These are phyloP conservation scores for Nematolebias whitei DNA, from an alignment of 2,113 vertebrate genomes.

Conservation along the genomic window DNA sequence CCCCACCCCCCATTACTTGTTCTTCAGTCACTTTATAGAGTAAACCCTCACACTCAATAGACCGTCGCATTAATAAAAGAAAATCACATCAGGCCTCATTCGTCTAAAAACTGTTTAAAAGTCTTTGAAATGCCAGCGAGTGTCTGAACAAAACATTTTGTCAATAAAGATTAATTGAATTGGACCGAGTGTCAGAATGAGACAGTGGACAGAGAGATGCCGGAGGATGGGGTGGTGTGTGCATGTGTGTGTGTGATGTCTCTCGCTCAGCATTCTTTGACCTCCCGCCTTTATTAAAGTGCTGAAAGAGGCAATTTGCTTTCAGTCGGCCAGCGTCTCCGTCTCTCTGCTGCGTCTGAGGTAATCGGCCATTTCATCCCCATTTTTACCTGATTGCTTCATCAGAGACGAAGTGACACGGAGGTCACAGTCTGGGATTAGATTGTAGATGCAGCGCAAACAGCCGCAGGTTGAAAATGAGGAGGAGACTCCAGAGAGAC, in stretches of 20 bases:
- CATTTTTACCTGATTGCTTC: slow-evolving; percentile 70
- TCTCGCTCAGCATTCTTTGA: slow-evolving; percentile 44
- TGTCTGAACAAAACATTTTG: slow-evolving; percentile 34
- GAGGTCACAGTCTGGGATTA: slow-evolving; percentile 34
- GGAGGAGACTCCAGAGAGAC: slow-evolving; percentile 6
- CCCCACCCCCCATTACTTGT: too few species aligned
- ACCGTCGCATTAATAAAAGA: background rate
- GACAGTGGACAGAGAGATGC: slow-evolving; percentile 11
- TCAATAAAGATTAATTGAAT: slow-evolving; percentile 53
- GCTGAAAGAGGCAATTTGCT: slow-evolving; percentile 71
- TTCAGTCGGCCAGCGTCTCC: slow-evolving; percentile 38
- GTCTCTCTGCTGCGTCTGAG: slow-evolving; percentile 40
- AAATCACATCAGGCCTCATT: background rate
- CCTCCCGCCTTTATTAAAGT: slow-evolving; percentile 69
- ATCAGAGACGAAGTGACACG: slow-evolving; percentile 57
- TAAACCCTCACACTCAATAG: background rate
- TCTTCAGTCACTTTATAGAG: background rate
- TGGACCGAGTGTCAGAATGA: too few species aligned
- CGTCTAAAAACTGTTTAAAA: background rate
- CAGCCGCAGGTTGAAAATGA: slow-evolving; percentile 45
- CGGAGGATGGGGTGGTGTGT: background rate
- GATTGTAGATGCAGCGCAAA: slow-evolving; percentile 57
- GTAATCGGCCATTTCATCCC: slow-evolving; percentile 71
- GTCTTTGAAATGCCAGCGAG: slow-evolving; percentile 3
- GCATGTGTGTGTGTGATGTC: slow-evolving; percentile 25